Evolutionary conservation across 1,140 invertebrate genomes (phyloP), one percentile per base, ranked within the genome.

Genomic region (Caenorhabditis latens): DNA sequence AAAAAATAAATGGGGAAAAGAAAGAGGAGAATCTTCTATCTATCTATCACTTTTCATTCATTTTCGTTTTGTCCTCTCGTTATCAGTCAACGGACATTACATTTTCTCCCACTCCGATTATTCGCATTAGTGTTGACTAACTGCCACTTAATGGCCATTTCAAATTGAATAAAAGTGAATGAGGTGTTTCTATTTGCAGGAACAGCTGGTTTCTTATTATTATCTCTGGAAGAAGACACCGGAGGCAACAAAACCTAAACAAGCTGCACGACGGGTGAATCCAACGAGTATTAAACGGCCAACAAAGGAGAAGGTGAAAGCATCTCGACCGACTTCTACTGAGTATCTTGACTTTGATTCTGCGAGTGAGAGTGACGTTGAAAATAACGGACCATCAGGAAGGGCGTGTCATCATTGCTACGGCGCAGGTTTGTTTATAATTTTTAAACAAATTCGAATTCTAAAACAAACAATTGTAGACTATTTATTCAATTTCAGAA

Each of bases 151-250:
- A 55, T 86, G 86, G 13, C 19, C n/a, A n/a, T 32, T 63, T n/a
- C 8, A 63, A 63, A 32, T 43, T 9, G 40, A 79, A 79, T 6
- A 4, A 8, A 7, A 6, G 16, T 50, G 16, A 50, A 79, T 32
- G 71, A 50, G 2, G 11, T 16, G 46, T 50, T 53, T 40, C 85
- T 91, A 57, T 89, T 94, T 94, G 42, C 92, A 96, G 95, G 95
- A 96, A 61, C 97, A 99, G 92, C 94, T 99, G 90, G 97, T 99
- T 43, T 97, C 99, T 92, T 99, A 97, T 94, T 99, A 99, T 93
- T 99, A 99, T 94, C 95, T 99, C 92, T 99, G 98, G 98, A 99
- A 99, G 94, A 99, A 99, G 94, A 99, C 97, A n/a, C 97, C 97
- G n/a, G 96, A 96, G 90, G 97, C 97, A 65, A 96, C 96, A 4